Percentiles rank a stretch among this genome's conserved stretches.
Conservation (phyloP, 2,888 invertebrate species). For the Mycalesis mineus region DNA sequence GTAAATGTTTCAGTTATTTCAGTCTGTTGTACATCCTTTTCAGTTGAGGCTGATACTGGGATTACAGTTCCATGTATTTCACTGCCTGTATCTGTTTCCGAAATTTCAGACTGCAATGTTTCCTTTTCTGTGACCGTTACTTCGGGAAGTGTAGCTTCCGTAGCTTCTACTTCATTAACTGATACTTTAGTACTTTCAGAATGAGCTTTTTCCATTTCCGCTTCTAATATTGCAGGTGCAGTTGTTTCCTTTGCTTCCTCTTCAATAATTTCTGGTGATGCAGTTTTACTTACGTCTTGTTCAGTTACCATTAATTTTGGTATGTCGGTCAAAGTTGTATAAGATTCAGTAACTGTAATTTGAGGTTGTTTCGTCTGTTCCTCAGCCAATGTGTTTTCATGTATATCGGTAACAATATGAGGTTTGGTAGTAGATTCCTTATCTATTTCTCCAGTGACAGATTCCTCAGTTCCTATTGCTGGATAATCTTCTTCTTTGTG, state of each 20-base stretch:
- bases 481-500: not conserved
- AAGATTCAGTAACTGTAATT: constrained; percentile 12
- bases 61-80: not conserved
- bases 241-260: constrained; percentile 14
- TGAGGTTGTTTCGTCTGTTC: constrained; percentile 16
- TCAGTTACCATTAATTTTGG: constrained; percentile 12
- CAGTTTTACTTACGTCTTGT: constrained; percentile 10
- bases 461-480: not conserved
- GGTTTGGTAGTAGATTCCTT: not conserved
- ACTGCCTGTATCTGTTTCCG: not conserved
- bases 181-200: not conserved
- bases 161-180: not conserved
- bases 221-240: constrained; percentile 13
- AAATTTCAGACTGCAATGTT: not conserved
- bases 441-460: not conserved
- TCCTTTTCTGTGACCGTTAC: not conserved
- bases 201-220: constrained; percentile 15
- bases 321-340: not conserved
- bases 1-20: constrained; percentile 23
- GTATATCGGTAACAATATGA: not conserved
- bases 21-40: constrained; percentile 9
- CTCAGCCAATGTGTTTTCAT: constrained; percentile 10
- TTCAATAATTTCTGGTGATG: constrained; percentile 17
- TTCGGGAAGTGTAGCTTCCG: not conserved
- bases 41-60: constrained; percentile 14